Evolutionary conservation across 2,888 invertebrate genomes (phyloP).

Genomic region (Pristionchus arcanus): DNA sequence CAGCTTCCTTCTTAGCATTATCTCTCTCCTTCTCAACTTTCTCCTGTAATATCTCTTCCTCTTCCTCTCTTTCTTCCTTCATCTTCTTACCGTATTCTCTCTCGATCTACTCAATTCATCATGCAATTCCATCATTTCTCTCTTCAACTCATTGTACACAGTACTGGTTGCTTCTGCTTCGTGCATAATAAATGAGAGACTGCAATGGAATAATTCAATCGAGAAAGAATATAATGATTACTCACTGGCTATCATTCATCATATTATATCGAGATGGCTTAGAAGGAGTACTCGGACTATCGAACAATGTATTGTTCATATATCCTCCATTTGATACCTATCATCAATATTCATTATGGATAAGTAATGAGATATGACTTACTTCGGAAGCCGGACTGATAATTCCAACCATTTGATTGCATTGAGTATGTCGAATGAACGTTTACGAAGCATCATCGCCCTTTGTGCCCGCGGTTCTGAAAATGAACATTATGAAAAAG

Average conservation of each 20-base stretch:
- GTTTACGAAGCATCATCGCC: too few species aligned
- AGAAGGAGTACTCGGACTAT: not conserved
- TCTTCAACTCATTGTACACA: not conserved
- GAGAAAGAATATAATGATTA: not conserved
- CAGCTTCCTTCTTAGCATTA: not conserved
- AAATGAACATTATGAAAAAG: too few species aligned
- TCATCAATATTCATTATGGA: not conserved
- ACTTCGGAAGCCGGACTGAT: not conserved
- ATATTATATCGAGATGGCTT: not conserved
- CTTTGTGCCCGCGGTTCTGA: too few species aligned
- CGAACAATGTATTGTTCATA: not conserved
- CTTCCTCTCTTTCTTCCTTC: not conserved
- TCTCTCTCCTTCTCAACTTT: not conserved
- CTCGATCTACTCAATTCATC: not conserved
- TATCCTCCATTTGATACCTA: not conserved
- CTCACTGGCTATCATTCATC: conserved; percentile 32
- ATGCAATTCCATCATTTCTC: not conserved
- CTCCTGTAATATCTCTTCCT: not conserved
- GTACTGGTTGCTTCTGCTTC: not conserved
- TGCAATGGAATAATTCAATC: not conserved
- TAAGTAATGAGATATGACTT: not conserved
- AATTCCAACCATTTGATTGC: not conserved
- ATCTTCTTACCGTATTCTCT: not conserved
- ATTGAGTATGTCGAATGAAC: too few species aligned
- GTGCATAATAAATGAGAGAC: not conserved